Percentiles rank a stretch among this genome's conserved stretches.
Conservation (phyloP, 2,888 invertebrate species). For the Neoaliturus tenellus region DNA sequence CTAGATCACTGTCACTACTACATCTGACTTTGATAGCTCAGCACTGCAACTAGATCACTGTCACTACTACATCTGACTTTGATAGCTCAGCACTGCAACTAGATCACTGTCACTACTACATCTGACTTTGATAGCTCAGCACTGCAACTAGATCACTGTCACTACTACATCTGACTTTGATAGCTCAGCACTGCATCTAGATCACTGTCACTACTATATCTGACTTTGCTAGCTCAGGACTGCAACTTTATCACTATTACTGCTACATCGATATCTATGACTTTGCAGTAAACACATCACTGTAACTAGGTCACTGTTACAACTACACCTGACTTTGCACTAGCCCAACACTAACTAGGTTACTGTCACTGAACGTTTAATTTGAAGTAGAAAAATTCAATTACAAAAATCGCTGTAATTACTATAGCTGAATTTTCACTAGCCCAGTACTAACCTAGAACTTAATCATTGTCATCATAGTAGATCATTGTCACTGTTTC, state of each 20-base stretch:
- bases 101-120: neutral
- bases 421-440: constrained; percentile 20
- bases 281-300: no score
- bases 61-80: neutral
- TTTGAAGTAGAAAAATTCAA: no score
- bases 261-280: no score
- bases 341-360: no score
- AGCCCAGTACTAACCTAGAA: no score
- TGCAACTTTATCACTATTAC: no score
- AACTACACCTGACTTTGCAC: no score
- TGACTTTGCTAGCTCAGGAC: neutral
- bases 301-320: no score
- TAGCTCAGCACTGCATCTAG: neutral
- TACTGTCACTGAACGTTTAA: neutral
- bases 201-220: neutral
- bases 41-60: no score
- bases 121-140: neutral
- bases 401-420: neutral
- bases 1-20: neutral
- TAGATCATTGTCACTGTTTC: no score
- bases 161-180: neutral
- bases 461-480: no score
- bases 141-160: no score
- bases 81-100: neutral
- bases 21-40: neutral